Percentiles rank a stretch among this genome's conserved stretches.
phyloP scores from a whole-genome alignment of 2,113 vertebrate genomes.

The Anoplopoma fimbria region DNA sequence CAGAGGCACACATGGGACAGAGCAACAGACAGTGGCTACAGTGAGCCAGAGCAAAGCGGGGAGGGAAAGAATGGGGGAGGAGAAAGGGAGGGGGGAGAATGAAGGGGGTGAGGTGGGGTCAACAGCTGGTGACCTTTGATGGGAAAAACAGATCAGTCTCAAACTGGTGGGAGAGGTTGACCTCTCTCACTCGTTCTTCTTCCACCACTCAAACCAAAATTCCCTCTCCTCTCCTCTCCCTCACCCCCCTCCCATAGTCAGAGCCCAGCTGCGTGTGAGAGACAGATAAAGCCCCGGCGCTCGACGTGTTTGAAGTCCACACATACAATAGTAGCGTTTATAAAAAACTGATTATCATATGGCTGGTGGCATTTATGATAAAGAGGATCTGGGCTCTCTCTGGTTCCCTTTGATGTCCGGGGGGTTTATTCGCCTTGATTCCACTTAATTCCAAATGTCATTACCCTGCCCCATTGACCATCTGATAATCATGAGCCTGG shows the following conservation, averaged over 20 bases:
- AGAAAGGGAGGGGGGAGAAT: conserved; percentile 13
- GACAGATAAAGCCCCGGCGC: conserved; percentile 51
- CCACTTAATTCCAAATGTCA: conserved; percentile 73
- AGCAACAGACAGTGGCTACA: conserved; percentile 73
- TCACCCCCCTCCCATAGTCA: conserved; percentile 50
- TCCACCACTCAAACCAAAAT: conserved; percentile 54
- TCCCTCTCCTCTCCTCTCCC: conserved; percentile 12
- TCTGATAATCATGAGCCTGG: conserved; percentile 56
- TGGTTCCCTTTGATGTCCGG: conserved; percentile 64
- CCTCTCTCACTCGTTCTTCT: conserved; percentile 62
- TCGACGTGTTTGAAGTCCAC: conserved; percentile 66
- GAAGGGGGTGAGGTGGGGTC: conserved; percentile 74
- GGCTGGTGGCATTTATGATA: conserved; percentile 55
- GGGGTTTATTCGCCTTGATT: conserved; percentile 50
- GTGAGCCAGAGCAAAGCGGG: conserved; percentile 54
- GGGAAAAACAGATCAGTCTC: conserved; percentile 81
- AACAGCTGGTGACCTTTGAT: conserved; percentile 85
- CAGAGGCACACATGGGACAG: conserved; percentile 53
- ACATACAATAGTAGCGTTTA: conserved; percentile 70
- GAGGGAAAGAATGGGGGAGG: conserved; percentile 25
- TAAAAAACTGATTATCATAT: conserved; percentile 68
- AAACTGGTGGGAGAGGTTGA: conserved; percentile 76
- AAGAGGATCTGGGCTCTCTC: conserved; percentile 39
- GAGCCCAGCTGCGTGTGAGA: conserved; percentile 71
- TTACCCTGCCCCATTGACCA: conserved; percentile 58